Conservation (phyloP, 2,888 invertebrate genomes). For the Empis livida region DNA sequence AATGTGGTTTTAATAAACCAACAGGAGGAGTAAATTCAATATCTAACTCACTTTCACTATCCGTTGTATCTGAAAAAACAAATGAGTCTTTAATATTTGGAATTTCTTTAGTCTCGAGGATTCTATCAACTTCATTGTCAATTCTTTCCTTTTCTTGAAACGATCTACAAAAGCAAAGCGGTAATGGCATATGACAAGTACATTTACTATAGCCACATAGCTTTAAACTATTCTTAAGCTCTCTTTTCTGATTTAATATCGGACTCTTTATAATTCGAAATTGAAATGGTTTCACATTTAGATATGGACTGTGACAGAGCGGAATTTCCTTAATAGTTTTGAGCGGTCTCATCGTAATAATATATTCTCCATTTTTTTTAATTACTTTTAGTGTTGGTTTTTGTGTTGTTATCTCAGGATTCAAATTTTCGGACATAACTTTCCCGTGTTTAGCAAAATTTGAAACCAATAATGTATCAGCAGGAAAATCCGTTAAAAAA, state of each 20-base stretch:
- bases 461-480: constrained; percentile 26
- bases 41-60: constrained; percentile 49
- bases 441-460: constrained; percentile 28
- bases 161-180: constrained; percentile 25
- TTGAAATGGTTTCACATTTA: constrained; percentile 52
- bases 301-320: constrained; percentile 51
- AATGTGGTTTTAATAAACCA: constrained; percentile 48
- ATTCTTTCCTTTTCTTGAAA: constrained; percentile 36
- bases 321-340: constrained; percentile 45
- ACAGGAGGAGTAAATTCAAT: constrained; percentile 61
- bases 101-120: constrained; percentile 23
- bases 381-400: constrained; percentile 51
- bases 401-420: constrained; percentile 19
- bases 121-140: constrained; percentile 40
- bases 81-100: constrained; percentile 18
- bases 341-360: constrained; percentile 52
- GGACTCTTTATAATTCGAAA: constrained; percentile 53
- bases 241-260: constrained; percentile 36
- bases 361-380: constrained; percentile 50
- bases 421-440: constrained; percentile 22
- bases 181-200: constrained; percentile 39
- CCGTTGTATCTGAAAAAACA: constrained; percentile 28
- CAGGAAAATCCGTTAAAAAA: constrained; percentile 29
- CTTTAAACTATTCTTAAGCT: constrained; percentile 42
- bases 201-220: constrained; percentile 43